Evolutionary conservation across 1,140 invertebrate genomes (phyloP), one percentile per base, ranked within the genome.

Genomic region (Globodera rostochiensis): DNA sequence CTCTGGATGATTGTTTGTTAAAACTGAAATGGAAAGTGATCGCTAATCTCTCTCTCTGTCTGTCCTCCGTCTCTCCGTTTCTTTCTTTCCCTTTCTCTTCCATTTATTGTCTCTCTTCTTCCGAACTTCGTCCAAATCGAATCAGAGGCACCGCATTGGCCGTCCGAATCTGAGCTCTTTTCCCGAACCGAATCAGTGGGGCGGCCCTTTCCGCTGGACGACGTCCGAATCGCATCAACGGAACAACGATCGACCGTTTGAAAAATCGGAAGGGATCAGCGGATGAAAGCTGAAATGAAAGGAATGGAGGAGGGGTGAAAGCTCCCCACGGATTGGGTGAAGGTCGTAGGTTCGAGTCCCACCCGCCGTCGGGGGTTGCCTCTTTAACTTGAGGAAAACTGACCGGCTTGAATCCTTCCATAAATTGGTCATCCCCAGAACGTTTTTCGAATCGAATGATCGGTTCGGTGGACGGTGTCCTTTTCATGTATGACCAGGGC

Each of bases 391-490:
- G 25, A 36, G 25, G 25, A 36, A 36, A 36, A 36, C 25, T 36
- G 25, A 36, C 6, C 36, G 50, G 21, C 15, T 36, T 74, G 25
- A 15, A 11, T 36, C 36, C 47, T 74, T 77, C 50, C 19, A 78
- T 8, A 50, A 78, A 66, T 78, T 78, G 21, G 15, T 67, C 77
- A n/a, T 71, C 71, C 50, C 47, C 67, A 21, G 57, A 60, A 45
- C 84, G 84, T 86, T 85, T 86, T 49, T 82, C 85, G 66, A 86
- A 85, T 15, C 85, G 77, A 70, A 84, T 86, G 36, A 85, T 49
- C 19, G 84, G 80, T 25, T 70, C 82, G 21, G 53, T 74, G 81
- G 53, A 36, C 46, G 81, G 67, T 15, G 81, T 21, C 25, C 81
- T 49, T 49, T 82, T 82, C 76, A 78, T 78, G 49, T 70, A 78